Percentiles rank a stretch among this genome's conserved stretches.
phyloP scores from a whole-genome alignment of 2,797 vertebrate genomes.

The Pseudochromis fuscus region DNA sequence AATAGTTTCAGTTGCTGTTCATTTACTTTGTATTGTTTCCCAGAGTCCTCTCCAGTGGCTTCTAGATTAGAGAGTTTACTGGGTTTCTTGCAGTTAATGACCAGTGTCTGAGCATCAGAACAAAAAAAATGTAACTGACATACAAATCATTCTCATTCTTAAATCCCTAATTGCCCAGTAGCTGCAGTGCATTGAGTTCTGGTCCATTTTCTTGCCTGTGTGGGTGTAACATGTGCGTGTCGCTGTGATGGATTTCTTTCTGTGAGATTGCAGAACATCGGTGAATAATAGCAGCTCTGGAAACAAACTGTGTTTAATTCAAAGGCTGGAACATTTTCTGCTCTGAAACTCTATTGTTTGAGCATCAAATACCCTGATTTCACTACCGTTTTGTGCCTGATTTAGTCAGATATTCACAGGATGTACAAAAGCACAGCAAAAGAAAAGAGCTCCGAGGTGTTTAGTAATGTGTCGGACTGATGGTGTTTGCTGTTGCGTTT shows the following conservation, averaged over 20 bases:
- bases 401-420: background rate
- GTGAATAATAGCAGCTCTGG: background rate
- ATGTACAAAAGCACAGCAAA: background rate
- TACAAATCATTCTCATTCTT: too few species aligned
- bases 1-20: too few species aligned
- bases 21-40: too few species aligned
- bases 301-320: background rate
- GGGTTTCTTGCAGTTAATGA: too few species aligned
- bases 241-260: background rate
- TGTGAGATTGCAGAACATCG: background rate
- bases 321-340: background rate
- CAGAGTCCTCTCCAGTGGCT: too few species aligned
- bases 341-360: background rate
- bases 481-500: constrained; percentile 8
- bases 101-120: too few species aligned
- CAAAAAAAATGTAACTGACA: too few species aligned
- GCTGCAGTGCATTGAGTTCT: too few species aligned
- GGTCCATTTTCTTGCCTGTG: too few species aligned
- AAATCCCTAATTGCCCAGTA: too few species aligned
- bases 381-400: background rate
- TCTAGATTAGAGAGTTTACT: too few species aligned
- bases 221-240: too few species aligned
- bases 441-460: background rate
- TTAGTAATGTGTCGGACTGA: background rate
- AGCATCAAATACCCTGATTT: background rate